Percentiles rank a stretch among this genome's conserved stretches.
Conservation (phyloP, 2,797 vertebrate genomes). For the Chelidonichthys spinosus region DNA sequence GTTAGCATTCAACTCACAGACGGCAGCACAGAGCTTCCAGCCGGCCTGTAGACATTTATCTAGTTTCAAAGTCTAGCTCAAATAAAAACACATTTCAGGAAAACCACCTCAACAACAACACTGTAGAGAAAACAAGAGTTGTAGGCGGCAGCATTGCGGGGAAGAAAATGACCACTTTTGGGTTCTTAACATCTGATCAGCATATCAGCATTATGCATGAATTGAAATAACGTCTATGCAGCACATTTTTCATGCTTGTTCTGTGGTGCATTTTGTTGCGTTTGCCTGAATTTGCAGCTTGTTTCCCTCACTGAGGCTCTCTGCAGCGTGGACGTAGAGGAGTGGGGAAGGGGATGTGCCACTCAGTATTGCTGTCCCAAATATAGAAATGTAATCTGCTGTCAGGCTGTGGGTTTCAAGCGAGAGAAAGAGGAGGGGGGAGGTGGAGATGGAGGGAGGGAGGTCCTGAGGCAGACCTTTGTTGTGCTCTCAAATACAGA, state of each 20-base stretch:
- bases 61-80: background rate
- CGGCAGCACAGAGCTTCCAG: background rate
- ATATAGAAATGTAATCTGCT: slow-evolving; percentile 43
- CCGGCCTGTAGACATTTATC: background rate
- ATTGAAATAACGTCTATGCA: background rate
- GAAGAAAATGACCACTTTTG: background rate
- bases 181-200: background rate
- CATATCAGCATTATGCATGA: background rate
- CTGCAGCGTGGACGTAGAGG: background rate
- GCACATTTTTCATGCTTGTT: background rate
- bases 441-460: background rate
- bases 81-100: background rate
- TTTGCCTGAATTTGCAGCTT: slow-evolving; percentile 12
- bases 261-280: background rate
- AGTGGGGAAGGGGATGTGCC: slow-evolving; percentile 11
- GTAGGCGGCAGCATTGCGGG: background rate
- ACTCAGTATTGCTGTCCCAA: slow-evolving; percentile 24
- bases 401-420: slow-evolving; percentile 24
- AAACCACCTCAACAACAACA: background rate
- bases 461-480: slow-evolving; percentile 9
- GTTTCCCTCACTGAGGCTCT: background rate
- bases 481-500: slow-evolving; percentile 25
- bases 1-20: background rate
- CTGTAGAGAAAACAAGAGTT: background rate
- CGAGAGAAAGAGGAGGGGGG: background rate